These are phyloP conservation scores for Chrysaora quinquecirrha DNA, from an alignment of 30 jellyfish, hydroid and myxozoan genomes.

Conservation along the genomic window DNA sequence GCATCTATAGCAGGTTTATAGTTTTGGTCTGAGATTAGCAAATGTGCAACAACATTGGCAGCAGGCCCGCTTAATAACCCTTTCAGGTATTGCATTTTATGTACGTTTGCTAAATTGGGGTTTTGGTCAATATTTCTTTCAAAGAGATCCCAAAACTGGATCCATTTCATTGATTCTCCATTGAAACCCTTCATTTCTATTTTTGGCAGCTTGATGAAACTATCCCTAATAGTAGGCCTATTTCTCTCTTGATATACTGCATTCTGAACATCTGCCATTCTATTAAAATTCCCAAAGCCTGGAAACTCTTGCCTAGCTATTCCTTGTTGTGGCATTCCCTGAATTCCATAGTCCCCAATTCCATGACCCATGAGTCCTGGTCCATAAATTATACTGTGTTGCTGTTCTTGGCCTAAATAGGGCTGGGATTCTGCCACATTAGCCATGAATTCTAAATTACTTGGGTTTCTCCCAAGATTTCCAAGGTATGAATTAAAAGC, in stretches of 20 bases:
- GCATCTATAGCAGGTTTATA: too few species aligned
- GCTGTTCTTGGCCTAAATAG: too few species aligned
- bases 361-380: neutral
- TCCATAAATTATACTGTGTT: neutral
- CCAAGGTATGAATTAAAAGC: too few species aligned
- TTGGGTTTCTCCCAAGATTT: too few species aligned
- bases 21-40: neutral
- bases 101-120: too few species aligned
- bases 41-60: too few species aligned
- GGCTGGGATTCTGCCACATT: too few species aligned
- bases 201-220: too few species aligned
- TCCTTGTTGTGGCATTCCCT: neutral
- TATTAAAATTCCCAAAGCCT: neutral
- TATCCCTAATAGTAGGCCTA: neutral
- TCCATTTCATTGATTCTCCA: too few species aligned
- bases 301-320: neutral
- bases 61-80: neutral
- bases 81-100: neutral
- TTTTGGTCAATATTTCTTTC: neutral
- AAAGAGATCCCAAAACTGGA: neutral
- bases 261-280: too few species aligned
- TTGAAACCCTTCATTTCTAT: neutral
- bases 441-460: too few species aligned
- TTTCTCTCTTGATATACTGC: neutral
- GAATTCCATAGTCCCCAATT: neutral